These are phyloP conservation scores for Troides helena DNA, from an alignment of 2,888 invertebrate species.

Conservation along the genomic window DNA sequence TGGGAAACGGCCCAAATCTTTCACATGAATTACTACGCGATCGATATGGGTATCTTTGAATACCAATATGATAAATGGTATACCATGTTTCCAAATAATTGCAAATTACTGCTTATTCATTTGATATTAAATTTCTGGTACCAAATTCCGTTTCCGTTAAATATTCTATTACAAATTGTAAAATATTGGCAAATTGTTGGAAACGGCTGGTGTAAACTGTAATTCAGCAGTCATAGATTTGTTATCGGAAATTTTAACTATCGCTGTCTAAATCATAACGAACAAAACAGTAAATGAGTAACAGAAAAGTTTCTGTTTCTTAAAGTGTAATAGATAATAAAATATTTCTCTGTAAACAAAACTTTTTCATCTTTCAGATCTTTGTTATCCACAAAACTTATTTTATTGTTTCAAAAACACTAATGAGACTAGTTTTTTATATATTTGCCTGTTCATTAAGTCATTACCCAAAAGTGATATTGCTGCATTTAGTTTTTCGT, in stretches of 20 bases:
- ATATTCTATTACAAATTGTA: too few species aligned
- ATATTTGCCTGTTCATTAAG: neutral
- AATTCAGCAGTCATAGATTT: neutral
- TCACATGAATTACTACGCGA: too few species aligned
- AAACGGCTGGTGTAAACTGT: neutral
- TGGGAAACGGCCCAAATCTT: too few species aligned
- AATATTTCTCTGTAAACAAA: neutral
- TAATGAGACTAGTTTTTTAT: neutral
- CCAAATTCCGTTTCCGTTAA: too few species aligned
- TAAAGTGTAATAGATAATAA: neutral
- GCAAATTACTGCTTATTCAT: too few species aligned
- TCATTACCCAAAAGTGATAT: neutral
- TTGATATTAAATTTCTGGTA: too few species aligned
- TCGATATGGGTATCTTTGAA: too few species aligned
- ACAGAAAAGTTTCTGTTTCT: neutral
- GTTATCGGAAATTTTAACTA: neutral
- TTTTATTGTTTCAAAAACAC: neutral
- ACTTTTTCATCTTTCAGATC: neutral
- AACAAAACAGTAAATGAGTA: neutral
- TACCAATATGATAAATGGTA: too few species aligned
- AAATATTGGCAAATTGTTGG: too few species aligned
- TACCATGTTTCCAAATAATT: too few species aligned
- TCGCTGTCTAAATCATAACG: neutral
- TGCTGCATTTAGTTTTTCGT: too few species aligned
- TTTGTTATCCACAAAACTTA: neutral